Base-by-base conservation (phyloP, 2,797 vertebrate genomes). In the Cygnus olor region DNA sequence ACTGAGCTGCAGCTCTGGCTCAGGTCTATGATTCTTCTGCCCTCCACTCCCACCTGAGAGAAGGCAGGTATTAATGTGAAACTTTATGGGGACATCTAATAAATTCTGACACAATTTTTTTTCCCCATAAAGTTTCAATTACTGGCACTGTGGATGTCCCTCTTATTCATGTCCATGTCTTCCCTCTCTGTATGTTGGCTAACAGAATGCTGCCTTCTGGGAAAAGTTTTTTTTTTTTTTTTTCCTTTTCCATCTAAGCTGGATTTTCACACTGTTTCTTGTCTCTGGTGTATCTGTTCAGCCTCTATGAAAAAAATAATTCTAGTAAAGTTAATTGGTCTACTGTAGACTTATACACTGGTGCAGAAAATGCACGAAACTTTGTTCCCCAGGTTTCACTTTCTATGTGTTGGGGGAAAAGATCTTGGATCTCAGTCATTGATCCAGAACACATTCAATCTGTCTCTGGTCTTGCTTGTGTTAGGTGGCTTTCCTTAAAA, bases 271-370 rank as follows among this genome's bases (percentile, higher is more conserved):
- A 7, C 18, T 56, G 4, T 53, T 92, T 85, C 60, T 79, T 0
- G 0, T 85, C 57, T 90, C 79, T 73, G 38, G 76, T 47, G 53
- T 79, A 74, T 58, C 19, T 93, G 40, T 27, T 88, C 72, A 81
- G 40, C 14, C 14, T 87, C 90, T 28, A 54, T 65, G 60, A 92
- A 89, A 65, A 65, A 95, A 85, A 77, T 71, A 84, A 87, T 93
- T 87, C 28, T 40, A 54, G 13, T 80, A 34, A 73, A 82, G 11
- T 85, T 90, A 93, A 89, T 84, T 65, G 28, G 28, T 58, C 85
- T 91, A 72, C 45, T 91, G 74, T 38, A 63, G 60, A 78, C 79
- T 90, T 90, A 47, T 54, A 79, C 47, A 54, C 10, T 44, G 16
- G 15, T 81, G 9, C 51, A 63, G 44, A 80, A 87, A 89, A 79